Base-by-base conservation (phyloP, 2,113 vertebrate genomes). In the Saguinus imperator region DNA sequence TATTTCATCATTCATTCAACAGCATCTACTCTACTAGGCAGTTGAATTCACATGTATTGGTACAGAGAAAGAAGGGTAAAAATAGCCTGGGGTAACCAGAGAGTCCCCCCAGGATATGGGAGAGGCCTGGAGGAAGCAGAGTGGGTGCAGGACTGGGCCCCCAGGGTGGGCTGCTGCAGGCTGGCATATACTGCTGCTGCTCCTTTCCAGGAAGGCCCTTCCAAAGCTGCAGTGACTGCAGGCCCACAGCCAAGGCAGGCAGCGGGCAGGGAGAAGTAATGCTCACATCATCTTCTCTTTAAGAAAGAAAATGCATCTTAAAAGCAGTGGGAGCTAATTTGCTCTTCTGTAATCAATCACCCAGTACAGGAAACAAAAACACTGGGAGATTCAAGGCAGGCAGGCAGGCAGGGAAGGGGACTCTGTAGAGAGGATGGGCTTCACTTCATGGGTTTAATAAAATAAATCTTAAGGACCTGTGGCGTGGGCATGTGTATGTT, bases 321-420 rank as follows among this genome's bases (percentile, higher is more conserved):
- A 95, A 75, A 97, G 89, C 95, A 85, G 89, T 45, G 81, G 81
- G 88, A 92, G 80, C 81, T 90, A 76, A 92, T 96, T 95, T 85
- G 81, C 85, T 94, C 88, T 66, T 84, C 76, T 89, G 0, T 48
- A 57, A 94, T 91, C 94, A 85, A 50, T 97, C 97, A 92, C 72
- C 35, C 40, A 64, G 85, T 40, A 23, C 37, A 77, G 87, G 94
- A 93, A 94, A 70, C 66, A 81, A 58, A 96, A 92, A 64, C 48
- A 87, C 25, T 61, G 37, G 16, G 80, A 57, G 84, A 25, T 14
- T 17, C 37, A 0, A 73, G n/a, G 84, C n/a, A 23, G 81, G 50
- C n/a, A 23, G 81, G 50, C 73, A 9, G 84, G n/a, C 37, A 25
- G 79, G 76, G 6, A 37, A 27, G 29, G 27, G 29, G 14, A 25